phyloP scores from a whole-genome alignment of 1,140 invertebrate genomes.

The Diorhabda elongata region DNA sequence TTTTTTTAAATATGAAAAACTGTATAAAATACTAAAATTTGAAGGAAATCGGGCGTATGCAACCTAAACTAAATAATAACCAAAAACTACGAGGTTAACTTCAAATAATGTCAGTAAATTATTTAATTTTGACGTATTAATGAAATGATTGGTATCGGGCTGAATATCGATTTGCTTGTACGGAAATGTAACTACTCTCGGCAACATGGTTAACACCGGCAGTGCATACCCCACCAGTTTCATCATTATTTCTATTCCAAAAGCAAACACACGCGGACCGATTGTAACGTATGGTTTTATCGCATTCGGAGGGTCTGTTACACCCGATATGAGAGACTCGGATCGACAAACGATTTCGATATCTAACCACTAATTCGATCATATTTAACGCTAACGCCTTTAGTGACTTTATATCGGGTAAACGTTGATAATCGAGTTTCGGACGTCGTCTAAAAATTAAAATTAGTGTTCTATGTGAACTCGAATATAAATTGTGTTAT shows the following conservation, averaged over 20 bases:
- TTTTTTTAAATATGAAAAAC: no score
- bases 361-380: background rate
- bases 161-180: no score
- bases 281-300: background rate
- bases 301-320: background rate
- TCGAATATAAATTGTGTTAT: background rate
- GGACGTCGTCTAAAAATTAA: background rate
- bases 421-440: background rate
- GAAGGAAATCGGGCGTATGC: no score
- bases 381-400: background rate
- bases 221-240: background rate
- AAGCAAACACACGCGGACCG: conserved; percentile 1
- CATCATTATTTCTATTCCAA: background rate
- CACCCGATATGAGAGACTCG: background rate
- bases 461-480: background rate
- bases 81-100: no score
- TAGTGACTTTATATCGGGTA: no score
- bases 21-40: no score
- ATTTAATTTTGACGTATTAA: no score
- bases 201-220: background rate
- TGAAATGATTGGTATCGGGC: no score
- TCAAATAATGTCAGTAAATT: no score
- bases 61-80: no score
- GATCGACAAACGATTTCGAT: background rate
- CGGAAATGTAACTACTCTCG: no score